Base-by-base conservation (phyloP, 1,140 invertebrate genomes). In the Bombus pyrosoma region DNA sequence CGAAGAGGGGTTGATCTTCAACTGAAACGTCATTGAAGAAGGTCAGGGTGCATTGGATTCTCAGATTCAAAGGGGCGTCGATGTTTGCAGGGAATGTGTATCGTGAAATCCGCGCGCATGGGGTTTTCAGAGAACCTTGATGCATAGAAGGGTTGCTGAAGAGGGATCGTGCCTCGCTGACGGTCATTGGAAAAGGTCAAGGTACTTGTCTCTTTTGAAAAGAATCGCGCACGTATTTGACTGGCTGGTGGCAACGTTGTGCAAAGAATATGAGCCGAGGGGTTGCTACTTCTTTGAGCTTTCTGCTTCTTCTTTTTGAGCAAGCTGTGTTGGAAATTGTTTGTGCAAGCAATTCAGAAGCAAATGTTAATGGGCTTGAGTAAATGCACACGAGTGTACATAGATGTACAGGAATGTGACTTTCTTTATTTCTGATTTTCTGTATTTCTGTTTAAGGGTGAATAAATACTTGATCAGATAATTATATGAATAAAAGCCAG, bases 121-220 rank as follows among this genome's bases (percentile, higher is more conserved):
- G 68, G 53, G 34, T 59, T 25, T 72, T 43, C 37, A 9, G 6
- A 57, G 37, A 39, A 59, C 15, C 43, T 32, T 13, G 34, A 28
- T 15, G 41, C 5, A 13, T 25, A 25, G 0, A n/a, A 43, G 66
- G 66, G 25, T 62, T 28, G 64, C 15, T 25, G 37, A 59, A 41
- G 79, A 41, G 68, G 68, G 43, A 25, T 53, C 25, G 78, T 10
- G 47, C 15, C n/a, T 68, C 37, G 76, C 39, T 47, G 41, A 10
- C 8, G 41, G 73, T 39, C 47, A 39, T 83, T 83, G 81, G 43
- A 77, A 41, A 77, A 83, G 74, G 81, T 77, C 81, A 77, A 62
- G 81, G 32, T 39, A 73, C 81, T 82, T 8, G 71, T 28, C 10
- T 32, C 10, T 25, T 3, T 13, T 47, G 28, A 62, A 41, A 82